These are phyloP conservation scores for Hypotaenidia philippensis DNA, from an alignment of 2,797 vertebrate species.

Conservation along the genomic window DNA sequence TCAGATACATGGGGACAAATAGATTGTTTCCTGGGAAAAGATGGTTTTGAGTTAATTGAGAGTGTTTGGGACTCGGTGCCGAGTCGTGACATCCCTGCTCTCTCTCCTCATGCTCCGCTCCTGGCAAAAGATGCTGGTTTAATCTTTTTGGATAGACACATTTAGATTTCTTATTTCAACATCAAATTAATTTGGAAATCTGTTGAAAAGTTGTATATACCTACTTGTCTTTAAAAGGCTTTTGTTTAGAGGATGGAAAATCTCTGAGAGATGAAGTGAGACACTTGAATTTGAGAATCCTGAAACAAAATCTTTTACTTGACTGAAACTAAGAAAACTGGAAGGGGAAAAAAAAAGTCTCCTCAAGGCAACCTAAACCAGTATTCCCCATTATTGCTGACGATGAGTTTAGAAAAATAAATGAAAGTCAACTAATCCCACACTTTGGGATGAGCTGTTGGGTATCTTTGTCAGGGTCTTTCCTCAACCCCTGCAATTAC, in stretches of 20 bases:
- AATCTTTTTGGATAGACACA: conserved; percentile 10
- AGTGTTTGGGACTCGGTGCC: not conserved
- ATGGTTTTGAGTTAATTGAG: not conserved
- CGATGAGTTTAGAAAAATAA: not conserved
- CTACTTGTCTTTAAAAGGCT: not conserved
- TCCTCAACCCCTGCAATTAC: not conserved
- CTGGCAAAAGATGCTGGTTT: not conserved
- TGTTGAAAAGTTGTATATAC: not conserved
- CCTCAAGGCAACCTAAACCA: not conserved
- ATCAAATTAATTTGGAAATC: conserved; percentile 18
- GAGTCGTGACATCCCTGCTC: not conserved
- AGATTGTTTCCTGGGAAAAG: conserved; percentile 14
- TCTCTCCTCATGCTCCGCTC: rapidly evolving
- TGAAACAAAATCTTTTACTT: not conserved
- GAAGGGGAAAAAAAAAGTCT: not conserved
- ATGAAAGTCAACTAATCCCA: not conserved
- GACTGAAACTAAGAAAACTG: not conserved
- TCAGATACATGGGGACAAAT: not conserved
- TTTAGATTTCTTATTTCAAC: conserved; percentile 27
- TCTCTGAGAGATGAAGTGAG: not conserved
- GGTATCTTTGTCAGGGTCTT: not conserved
- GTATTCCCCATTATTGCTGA: not conserved
- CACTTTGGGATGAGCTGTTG: not conserved
- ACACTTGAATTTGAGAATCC: not conserved
- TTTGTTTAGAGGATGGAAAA: conserved; percentile 1